Evolutionary conservation across 2,113 vertebrate genomes (phyloP).

Genomic region (Pituophis catenifer): DNA sequence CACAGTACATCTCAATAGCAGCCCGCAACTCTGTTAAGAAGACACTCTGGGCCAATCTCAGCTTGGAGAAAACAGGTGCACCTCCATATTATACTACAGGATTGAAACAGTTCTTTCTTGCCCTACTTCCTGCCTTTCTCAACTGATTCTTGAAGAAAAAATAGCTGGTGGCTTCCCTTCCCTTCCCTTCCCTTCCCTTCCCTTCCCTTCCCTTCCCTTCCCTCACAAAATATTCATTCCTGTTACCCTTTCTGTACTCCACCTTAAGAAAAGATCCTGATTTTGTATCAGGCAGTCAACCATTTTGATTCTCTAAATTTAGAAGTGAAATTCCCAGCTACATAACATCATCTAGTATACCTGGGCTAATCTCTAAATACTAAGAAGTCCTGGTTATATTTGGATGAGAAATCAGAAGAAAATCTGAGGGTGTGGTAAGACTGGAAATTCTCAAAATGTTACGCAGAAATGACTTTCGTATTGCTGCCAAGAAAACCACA

Average conservation of each 20-base stretch:
- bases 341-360: not conserved
- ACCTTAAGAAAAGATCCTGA: not conserved
- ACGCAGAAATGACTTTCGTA: not conserved
- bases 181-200: not conserved
- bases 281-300: not conserved
- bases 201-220: no score
- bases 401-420: not conserved
- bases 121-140: not conserved
- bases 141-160: not conserved
- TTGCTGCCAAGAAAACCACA: not conserved
- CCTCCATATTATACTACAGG: not conserved
- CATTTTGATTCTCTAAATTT: not conserved
- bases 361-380: not conserved
- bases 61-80: constrained; percentile 54
- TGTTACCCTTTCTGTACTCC: not conserved
- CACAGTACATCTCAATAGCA: constrained; percentile 1
- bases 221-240: not conserved
- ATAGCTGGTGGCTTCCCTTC: not conserved
- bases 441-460: not conserved
- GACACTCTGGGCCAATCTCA: constrained; percentile 32
- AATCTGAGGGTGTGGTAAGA: not conserved
- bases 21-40: not conserved
- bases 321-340: not conserved
- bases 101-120: not conserved
- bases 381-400: not conserved